Evolutionary conservation across 2,113 vertebrate genomes (phyloP).

Genomic region (Gymnobelideus leadbeateri): DNA sequence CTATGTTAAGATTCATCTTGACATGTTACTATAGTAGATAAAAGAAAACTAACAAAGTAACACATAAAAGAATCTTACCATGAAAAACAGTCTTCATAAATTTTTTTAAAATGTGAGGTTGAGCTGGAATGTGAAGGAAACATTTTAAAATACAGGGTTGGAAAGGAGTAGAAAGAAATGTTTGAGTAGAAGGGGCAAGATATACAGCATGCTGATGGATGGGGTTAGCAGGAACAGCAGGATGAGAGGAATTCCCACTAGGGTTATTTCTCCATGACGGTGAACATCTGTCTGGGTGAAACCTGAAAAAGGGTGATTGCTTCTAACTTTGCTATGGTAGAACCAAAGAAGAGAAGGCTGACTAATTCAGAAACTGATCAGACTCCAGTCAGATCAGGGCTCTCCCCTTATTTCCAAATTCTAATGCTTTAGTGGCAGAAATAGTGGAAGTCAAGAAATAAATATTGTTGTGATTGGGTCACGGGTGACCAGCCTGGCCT

Average conservation of each 20-base stretch:
- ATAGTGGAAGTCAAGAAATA: background rate
- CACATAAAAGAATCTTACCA: background rate
- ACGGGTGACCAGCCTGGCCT: background rate
- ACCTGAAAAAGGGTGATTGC: background rate
- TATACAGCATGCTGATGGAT: background rate
- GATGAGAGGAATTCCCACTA: background rate
- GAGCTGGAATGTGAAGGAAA: conserved; percentile 44
- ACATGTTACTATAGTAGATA: conserved; percentile 38
- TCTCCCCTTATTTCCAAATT: background rate
- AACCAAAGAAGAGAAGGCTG: background rate
- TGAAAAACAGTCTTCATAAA: conserved; percentile 14
- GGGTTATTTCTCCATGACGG: background rate
- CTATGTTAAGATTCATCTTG: conserved; percentile 53
- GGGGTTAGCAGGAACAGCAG: background rate
- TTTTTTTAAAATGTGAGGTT: background rate
- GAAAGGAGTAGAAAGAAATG: conserved; percentile 3
- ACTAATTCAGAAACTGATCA: background rate
- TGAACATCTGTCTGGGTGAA: background rate
- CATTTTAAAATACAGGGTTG: conserved; percentile 54
- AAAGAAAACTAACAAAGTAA: conserved; percentile 32
- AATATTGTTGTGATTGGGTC: background rate
- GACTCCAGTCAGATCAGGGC: background rate
- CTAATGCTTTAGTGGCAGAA: background rate
- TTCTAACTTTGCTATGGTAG: background rate
- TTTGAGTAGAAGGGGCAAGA: background rate